Evolutionary conservation across 2,797 vertebrate species (phyloP).

Genomic region (Philypnodon macrostomus): DNA sequence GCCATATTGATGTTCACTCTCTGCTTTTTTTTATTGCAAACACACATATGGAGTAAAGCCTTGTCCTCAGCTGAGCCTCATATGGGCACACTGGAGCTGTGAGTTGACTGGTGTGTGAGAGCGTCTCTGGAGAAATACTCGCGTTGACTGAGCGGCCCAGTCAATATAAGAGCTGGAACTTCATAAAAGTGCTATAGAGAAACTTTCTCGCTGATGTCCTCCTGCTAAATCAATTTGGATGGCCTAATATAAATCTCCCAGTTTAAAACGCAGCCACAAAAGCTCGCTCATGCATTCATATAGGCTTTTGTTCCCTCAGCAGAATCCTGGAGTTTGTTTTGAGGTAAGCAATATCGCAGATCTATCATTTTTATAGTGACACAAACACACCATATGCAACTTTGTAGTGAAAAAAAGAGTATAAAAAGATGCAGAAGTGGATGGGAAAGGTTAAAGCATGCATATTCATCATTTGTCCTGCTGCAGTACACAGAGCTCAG

Average conservation of each 20-base stretch:
- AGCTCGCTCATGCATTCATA: constrained; percentile 18
- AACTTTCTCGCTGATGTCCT: constrained; percentile 18
- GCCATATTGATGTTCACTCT: not conserved
- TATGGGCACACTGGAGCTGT: constrained; percentile 12
- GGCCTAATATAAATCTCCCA: constrained; percentile 20
- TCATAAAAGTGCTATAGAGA: constrained; percentile 18
- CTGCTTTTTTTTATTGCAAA: not conserved
- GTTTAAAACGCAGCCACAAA: constrained; percentile 11
- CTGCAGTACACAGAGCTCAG: constrained; percentile 17
- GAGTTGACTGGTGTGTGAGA: constrained; percentile 8
- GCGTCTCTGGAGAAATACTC: constrained; percentile 14
- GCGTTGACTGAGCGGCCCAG: constrained; percentile 11
- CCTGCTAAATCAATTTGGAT: constrained; percentile 25
- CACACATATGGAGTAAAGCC: constrained; percentile 6
- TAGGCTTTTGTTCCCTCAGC: constrained; percentile 43
- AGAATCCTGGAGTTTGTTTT: constrained; percentile 25
- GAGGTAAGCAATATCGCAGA: constrained; percentile 34
- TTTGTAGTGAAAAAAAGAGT: constrained; percentile 25
- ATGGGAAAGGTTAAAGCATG: constrained; percentile 58
- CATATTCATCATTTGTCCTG: constrained; percentile 58
- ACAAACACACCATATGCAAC: constrained; percentile 27
- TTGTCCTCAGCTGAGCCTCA: constrained; percentile 8
- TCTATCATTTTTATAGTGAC: constrained; percentile 23
- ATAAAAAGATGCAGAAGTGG: constrained; percentile 44
- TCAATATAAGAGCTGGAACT: constrained; percentile 27